Evolutionary conservation across 2,113 vertebrate genomes (phyloP), one percentile per base, ranked within the genome.

Genomic region (Emydura subglobosa): DNA sequence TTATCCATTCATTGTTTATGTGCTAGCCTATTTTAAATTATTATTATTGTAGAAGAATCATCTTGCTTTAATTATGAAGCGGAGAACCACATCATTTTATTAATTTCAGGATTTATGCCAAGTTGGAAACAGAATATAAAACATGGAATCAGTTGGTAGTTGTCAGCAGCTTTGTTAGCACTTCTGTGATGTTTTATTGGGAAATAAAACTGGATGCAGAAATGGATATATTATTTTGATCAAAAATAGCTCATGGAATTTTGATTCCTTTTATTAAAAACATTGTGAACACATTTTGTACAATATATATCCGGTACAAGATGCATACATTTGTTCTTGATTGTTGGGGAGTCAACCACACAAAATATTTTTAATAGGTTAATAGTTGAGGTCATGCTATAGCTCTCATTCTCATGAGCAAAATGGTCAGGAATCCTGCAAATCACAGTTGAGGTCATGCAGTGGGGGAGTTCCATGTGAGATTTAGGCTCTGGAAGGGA

Each of bases 31-130:
- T 92, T 83, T 97, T 92, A 97, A 96, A 93, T 85, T 93, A 95
- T 97, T 97, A 96, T 97, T 96, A 95, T 82, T 96, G 80, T 91
- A 92, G 88, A 97, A 95, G 94, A 94, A 95, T 94, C 80, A 94
- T 85, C 90, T 95, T 93, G 83, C 59, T 97, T 97, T 96, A 97
- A 97, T 97, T 95, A 95, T 79, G 17, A 94, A 88, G 79, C 86
- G 51, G 17, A 96, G 96, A 61, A 29, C 51, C 85, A 53, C 90
- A 93, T 83, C 5, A 79, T 96, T 89, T 92, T 96, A 92, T 95
- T 97, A 96, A 96, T 95, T 97, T 96, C 55, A 96, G 82, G 95
- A 96, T 94, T 97, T 94, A 88, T 91, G 80, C 96, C 88, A 98
- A 87, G 82, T 92, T 91, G 89, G 74, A 97, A 87, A 93, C 49